Conservation (phyloP, 2,797 vertebrate genomes). For the Sebastes hopkinsi region DNA sequence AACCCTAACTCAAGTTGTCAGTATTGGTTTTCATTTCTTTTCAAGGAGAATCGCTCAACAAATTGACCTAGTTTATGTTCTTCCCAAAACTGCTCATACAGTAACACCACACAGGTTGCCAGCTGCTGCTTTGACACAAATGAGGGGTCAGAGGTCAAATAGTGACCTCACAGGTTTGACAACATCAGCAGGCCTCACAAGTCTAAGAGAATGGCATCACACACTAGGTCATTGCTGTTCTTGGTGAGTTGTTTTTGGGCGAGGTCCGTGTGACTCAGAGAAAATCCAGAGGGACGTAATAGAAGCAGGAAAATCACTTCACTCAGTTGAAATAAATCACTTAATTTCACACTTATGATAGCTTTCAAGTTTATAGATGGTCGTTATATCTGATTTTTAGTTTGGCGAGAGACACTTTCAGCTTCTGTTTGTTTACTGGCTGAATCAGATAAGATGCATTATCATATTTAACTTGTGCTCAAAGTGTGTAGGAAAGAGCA, state of each 20-base stretch:
- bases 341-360: slow-evolving; percentile 3
- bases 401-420: neutral
- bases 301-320: slow-evolving; percentile 41
- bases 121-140: slow-evolving; percentile 23
- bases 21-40: neutral
- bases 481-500: slow-evolving; percentile 14
- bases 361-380: slow-evolving; percentile 6
- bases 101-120: neutral
- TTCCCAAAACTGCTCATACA: neutral
- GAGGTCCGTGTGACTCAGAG: slow-evolving; percentile 69
- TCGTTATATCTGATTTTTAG: neutral
- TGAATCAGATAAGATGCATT: slow-evolving; percentile 24
- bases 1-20: neutral
- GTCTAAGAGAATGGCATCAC: slow-evolving; percentile 57
- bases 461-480: slow-evolving; percentile 13
- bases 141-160: slow-evolving; percentile 43
- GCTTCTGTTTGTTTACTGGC: slow-evolving; percentile 10
- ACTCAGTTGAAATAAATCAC: slow-evolving; percentile 7
- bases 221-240: slow-evolving; percentile 64
- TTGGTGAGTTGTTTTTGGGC: slow-evolving; percentile 60
- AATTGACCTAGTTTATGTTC: neutral
- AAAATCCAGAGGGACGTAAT: slow-evolving; percentile 53
- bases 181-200: slow-evolving; percentile 47
- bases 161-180: slow-evolving; percentile 60
- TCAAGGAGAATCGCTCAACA: neutral